Percentiles rank a stretch among this genome's conserved stretches.
Conservation (phyloP, 2,797 vertebrate genomes). For the Acanthornis magna region DNA sequence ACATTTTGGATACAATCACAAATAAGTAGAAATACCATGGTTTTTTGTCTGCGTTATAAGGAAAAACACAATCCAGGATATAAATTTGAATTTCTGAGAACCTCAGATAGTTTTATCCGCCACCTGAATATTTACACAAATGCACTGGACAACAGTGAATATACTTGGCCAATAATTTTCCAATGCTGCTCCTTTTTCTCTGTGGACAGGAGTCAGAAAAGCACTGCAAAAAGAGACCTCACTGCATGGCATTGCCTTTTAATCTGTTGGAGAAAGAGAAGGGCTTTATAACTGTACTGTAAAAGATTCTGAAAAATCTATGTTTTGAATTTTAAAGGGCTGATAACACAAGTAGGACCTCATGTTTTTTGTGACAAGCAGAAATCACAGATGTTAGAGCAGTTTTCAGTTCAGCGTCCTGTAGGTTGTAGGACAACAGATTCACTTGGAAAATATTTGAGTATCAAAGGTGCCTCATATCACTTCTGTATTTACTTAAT, state of each 20-base stretch:
- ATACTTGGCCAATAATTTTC: background rate
- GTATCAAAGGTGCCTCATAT: background rate
- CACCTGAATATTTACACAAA: background rate
- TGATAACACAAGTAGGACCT: background rate
- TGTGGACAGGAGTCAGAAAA: background rate
- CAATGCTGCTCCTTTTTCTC: background rate
- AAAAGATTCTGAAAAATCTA: background rate
- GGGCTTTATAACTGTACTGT: background rate
- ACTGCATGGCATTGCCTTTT: rapidly evolving
- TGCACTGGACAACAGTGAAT: too few relatives aligned
- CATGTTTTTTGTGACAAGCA: background rate
- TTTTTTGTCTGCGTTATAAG: background rate
- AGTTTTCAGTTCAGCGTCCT: background rate
- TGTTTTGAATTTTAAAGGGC: background rate
- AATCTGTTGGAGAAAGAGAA: background rate
- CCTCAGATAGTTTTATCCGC: background rate
- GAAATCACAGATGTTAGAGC: background rate
- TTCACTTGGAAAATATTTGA: background rate
- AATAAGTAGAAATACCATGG: background rate
- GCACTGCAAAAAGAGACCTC: background rate
- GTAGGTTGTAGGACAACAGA: background rate
- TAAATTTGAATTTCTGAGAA: background rate
- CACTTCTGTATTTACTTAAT: background rate
- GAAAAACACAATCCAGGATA: background rate
- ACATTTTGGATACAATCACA: background rate